Percentiles rank a stretch among this genome's conserved stretches.
Conservation (phyloP, 2,888 invertebrate genomes). For the Harpalus rufipes region DNA sequence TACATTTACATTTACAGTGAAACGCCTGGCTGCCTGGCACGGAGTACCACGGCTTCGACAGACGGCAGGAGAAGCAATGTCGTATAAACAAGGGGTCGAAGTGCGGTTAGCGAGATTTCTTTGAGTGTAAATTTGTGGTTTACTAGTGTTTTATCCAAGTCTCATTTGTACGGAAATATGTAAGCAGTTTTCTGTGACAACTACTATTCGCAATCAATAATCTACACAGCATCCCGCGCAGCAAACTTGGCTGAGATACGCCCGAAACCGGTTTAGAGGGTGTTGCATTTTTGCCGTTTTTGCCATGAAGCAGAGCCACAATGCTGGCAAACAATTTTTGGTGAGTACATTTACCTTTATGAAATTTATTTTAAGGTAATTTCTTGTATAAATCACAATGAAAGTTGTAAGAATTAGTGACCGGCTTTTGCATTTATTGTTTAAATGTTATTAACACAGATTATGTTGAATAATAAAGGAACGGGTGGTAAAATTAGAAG, state of each 20-base stretch:
- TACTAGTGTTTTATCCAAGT: constrained; percentile 18
- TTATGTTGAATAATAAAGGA: no score
- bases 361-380: neutral
- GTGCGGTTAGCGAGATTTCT: constrained; percentile 30
- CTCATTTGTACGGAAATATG: constrained; percentile 14
- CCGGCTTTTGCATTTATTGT: neutral
- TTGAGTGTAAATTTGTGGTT: constrained; percentile 35
- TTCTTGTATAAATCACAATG: neutral
- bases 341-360: constrained; percentile 20
- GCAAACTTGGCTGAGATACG: constrained; percentile 55
- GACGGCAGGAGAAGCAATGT: neutral
- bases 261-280: constrained; percentile 58
- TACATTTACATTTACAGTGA: constrained; percentile 40
- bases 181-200: constrained; percentile 47
- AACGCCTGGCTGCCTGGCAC: constrained; percentile 49
- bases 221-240: constrained; percentile 64
- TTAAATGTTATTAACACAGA: neutral
- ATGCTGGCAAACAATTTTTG: constrained; percentile 20
- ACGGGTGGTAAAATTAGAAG: no score
- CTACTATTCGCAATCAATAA: constrained; percentile 53
- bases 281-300: constrained; percentile 38
- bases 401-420: neutral
- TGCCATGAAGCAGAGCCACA: constrained; percentile 39
- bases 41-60: neutral
- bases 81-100: constrained; percentile 38